Evolutionary conservation across 2,797 vertebrate species (phyloP), one percentile per base, ranked within the genome.

Genomic region (Labeo calbasu): DNA sequence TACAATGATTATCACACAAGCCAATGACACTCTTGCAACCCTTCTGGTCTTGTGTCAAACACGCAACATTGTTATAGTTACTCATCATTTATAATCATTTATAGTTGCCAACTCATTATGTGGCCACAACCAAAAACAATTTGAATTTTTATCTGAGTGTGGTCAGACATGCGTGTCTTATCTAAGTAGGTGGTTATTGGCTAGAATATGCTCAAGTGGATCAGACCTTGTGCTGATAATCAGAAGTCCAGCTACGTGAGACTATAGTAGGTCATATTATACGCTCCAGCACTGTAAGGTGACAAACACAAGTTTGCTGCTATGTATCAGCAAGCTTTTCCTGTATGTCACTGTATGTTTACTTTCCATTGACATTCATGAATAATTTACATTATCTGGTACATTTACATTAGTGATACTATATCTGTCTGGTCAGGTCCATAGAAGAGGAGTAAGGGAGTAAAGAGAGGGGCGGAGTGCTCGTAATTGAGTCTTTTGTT

Each of bases 401-500:
- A 50, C 53, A 28, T 71, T 71, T 4, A 43, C 7, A 0, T 63
- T 36, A 40, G 57, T 5, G 4, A 86, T 79, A 51, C 51, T 81
- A 40, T 72, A 51, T 61, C 50, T 77, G 43, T 53, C 51, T 48
- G 84, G 51, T 53, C 72, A 48, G 55, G 48, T 65, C 53, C 28
- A 23, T 36, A 68, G 65, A 13, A 32, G 19, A 72, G 28, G 7
- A 59, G 36, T 2, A 10, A 48, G 23, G 15, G 5, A 46, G 40
- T 59, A 61, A 9, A 68, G 5, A 55, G 79, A 83, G 19, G 43
- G 40, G 65, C 28, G 72, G 78, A 50, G 59, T 55, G 28, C 23
- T 43, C 21, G 59, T 84, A 76, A 66, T 88, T 70, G 43, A 82
- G 70, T 77, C 71, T 82, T 76, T 77, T 51, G 25, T 36, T 68